Conservation (phyloP, 2,797 vertebrate species). For the Argentina silus region DNA sequence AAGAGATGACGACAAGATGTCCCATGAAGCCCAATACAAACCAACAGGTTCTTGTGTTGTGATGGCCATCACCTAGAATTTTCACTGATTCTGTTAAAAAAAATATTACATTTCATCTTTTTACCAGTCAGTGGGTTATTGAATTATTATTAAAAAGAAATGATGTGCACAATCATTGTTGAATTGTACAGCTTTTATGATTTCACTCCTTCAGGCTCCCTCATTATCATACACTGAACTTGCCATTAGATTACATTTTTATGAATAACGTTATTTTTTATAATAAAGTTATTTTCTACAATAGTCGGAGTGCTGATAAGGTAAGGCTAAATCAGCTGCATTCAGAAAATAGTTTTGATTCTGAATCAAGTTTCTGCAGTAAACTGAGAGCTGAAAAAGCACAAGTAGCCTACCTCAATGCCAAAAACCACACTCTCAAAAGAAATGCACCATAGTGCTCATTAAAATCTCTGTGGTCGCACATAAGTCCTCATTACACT, state of each 20-base stretch:
- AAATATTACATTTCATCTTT: neutral
- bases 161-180: no score
- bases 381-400: neutral
- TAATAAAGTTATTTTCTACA: neutral
- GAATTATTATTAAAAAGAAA: neutral
- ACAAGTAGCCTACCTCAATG: conserved; percentile 19
- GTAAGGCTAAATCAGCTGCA: neutral
- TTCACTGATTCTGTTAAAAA: neutral
- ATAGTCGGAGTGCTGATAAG: neutral
- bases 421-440: conserved; percentile 26
- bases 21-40: conserved; percentile 26
- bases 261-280: neutral
- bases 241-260: neutral
- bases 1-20: conserved; percentile 12
- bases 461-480: conserved; percentile 33
- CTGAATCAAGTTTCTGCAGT: neutral
- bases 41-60: neutral
- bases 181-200: neutral
- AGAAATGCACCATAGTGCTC: conserved; percentile 23
- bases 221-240: neutral
- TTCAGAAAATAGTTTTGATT: neutral
- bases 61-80: neutral
- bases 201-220: neutral
- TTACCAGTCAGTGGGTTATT: neutral
- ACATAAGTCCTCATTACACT: conserved; percentile 39